phyloP scores from a whole-genome alignment of 2,797 vertebrate genomes.

The Miichthys miiuy region DNA sequence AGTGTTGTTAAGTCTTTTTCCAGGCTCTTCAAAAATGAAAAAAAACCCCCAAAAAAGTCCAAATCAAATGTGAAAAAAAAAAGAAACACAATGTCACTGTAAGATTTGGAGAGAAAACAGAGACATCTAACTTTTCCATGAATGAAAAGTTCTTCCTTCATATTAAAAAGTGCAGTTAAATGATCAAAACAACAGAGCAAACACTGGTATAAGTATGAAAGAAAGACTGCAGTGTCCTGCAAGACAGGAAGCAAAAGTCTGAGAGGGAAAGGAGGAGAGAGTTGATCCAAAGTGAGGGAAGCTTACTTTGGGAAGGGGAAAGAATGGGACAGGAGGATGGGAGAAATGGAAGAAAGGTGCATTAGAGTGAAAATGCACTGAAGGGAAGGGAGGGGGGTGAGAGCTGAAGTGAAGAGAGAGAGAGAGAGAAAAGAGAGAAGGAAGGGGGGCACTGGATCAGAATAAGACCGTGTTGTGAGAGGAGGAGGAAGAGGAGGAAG shows the following conservation, averaged over 20 bases:
- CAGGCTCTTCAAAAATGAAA: constrained; percentile 36
- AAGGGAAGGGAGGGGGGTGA: background rate
- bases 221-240: constrained; percentile 46
- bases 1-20: constrained; percentile 35
- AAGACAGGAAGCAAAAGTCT: constrained; percentile 32
- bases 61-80: constrained; percentile 6
- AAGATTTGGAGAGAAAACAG: constrained; percentile 4
- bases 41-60: constrained; percentile 19
- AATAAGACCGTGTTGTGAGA: constrained; percentile 39
- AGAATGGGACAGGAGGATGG: constrained; percentile 15
- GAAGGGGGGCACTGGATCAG: constrained; percentile 12
- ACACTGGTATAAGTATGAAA: constrained; percentile 11
- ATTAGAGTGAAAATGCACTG: constrained; percentile 35
- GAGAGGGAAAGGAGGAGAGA: constrained; percentile 31
- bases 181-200: constrained; percentile 35
- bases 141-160: constrained; percentile 52
- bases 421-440: background rate
- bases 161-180: constrained; percentile 35
- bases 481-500: constrained; percentile 52
- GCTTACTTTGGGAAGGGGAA: constrained; percentile 45
- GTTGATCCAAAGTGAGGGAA: constrained; percentile 62
- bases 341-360: constrained; percentile 32
- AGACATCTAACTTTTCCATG: constrained; percentile 51
- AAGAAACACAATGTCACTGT: background rate
- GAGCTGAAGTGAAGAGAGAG: background rate